These are phyloP conservation scores for Heterodera schachtii DNA, from an alignment of 1,140 invertebrate species.

Conservation along the genomic window DNA sequence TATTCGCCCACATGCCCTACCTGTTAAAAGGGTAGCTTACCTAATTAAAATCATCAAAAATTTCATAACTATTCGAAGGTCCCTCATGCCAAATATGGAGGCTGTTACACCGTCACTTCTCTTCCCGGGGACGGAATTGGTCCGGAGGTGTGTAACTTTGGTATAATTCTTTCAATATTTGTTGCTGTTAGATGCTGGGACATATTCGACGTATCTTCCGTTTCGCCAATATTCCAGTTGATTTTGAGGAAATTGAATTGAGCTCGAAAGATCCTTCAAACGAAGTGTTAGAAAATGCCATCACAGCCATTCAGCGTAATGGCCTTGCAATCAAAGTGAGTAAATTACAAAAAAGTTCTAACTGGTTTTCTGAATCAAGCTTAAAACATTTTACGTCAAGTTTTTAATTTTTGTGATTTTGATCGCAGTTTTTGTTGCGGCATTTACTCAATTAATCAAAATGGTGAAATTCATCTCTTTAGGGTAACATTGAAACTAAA, in stretches of 20 bases:
- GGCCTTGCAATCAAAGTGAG: constrained; percentile 77
- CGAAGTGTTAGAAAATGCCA: constrained; percentile 85
- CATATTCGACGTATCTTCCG: constrained; percentile 19
- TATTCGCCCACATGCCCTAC: constrained; percentile 46
- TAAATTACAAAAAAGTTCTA: background rate
- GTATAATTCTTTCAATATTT: background rate
- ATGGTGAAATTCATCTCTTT: constrained; percentile 8
- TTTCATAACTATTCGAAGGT: constrained; percentile 23
- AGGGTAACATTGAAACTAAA: constrained; percentile 66
- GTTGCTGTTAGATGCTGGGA: constrained; percentile 6
- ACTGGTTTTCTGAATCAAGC: background rate
- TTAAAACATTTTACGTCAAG: background rate
- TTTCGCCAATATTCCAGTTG: constrained; percentile 86
- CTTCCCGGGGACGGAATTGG: constrained; percentile 91
- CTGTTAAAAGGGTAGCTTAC: constrained; percentile 35
- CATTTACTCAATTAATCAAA: no score
- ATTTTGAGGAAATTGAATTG: constrained; percentile 91
- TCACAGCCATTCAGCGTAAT: constrained; percentile 91
- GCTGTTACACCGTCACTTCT: constrained; percentile 87
- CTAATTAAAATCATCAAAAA: no score
- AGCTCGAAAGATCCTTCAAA: constrained; percentile 78
- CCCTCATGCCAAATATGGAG: constrained; percentile 81
- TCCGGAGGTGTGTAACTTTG: constrained; percentile 75
- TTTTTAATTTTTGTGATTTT: background rate
- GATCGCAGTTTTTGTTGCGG: no score